Conservation (phyloP, 1,140 invertebrate genomes). For the Bombus soroeensis region DNA sequence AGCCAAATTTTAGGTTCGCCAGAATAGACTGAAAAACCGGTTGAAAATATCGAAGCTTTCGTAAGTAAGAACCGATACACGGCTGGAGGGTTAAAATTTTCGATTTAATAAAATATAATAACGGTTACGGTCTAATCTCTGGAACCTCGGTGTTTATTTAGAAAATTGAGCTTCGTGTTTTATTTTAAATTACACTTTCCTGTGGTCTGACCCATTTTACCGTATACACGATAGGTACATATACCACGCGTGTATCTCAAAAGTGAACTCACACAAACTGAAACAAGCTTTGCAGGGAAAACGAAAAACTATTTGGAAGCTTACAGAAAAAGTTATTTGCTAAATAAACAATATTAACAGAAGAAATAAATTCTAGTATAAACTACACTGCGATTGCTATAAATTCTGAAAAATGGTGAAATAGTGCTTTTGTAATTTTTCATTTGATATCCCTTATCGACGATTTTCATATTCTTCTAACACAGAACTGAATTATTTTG, state of each 20-base stretch:
- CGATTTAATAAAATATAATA: background rate
- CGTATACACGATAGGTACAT: background rate
- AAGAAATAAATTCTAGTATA: too few species aligned
- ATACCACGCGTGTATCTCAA: background rate
- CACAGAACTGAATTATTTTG: too few species aligned
- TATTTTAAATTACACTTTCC: background rate
- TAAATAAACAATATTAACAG: too few species aligned
- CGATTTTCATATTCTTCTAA: too few species aligned
- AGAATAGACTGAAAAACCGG: too few species aligned
- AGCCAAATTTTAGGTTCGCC: constrained; percentile 18
- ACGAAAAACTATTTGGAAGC: background rate
- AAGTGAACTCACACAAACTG: background rate
- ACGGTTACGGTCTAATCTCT: background rate
- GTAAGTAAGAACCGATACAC: too few species aligned
- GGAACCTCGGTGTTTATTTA: background rate
- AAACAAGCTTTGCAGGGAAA: too few species aligned
- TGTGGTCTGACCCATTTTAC: background rate
- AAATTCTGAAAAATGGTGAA: background rate
- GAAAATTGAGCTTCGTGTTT: background rate
- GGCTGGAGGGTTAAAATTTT: background rate
- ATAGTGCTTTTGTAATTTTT: too few species aligned
- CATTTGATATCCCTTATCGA: too few species aligned
- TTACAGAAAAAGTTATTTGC: background rate
- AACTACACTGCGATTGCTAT: too few species aligned
- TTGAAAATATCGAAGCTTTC: background rate